These are phyloP conservation scores for Rhegmatorhina hoffmannsi DNA, from an alignment of 2,113 vertebrate species.

Conservation along the genomic window DNA sequence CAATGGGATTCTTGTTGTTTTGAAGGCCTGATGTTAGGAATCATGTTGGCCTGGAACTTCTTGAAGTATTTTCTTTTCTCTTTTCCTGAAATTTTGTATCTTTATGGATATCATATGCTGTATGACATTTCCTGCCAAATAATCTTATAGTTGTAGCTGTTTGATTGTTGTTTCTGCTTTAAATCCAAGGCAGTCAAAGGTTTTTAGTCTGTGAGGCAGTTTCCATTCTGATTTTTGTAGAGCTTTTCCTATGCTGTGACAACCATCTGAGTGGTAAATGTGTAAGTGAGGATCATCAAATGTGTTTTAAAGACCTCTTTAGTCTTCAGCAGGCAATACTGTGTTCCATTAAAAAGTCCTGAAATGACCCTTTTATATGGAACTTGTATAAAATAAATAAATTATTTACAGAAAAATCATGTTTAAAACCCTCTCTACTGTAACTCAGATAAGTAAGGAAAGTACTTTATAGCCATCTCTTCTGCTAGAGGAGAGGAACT, in stretches of 20 bases:
- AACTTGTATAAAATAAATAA: not conserved
- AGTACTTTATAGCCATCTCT: not conserved
- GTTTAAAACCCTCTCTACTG: not conserved
- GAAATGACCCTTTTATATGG: not conserved
- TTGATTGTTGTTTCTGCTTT: not conserved
- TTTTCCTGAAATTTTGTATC: not conserved
- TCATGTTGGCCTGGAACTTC: not conserved
- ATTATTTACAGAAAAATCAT: not conserved
- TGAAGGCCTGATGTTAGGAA: not conserved
- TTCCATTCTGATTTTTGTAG: not conserved
- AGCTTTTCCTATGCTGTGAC: not conserved
- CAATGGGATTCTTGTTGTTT: not conserved
- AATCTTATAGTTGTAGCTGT: not conserved
- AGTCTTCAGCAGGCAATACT: not conserved
- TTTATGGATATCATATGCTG: not conserved
- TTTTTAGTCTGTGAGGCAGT: not conserved
- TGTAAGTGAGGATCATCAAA: not conserved
- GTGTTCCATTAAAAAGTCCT: not conserved
- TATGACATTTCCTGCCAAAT: not conserved
- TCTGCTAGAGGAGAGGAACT: not conserved
- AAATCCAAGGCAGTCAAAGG: not conserved
- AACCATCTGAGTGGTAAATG: not conserved
- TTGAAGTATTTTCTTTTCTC: not conserved
- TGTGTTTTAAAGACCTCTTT: not conserved
- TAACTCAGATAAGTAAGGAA: not conserved